Base-by-base conservation (phyloP, 1,140 invertebrate genomes). In the Spodoptera litura region DNA sequence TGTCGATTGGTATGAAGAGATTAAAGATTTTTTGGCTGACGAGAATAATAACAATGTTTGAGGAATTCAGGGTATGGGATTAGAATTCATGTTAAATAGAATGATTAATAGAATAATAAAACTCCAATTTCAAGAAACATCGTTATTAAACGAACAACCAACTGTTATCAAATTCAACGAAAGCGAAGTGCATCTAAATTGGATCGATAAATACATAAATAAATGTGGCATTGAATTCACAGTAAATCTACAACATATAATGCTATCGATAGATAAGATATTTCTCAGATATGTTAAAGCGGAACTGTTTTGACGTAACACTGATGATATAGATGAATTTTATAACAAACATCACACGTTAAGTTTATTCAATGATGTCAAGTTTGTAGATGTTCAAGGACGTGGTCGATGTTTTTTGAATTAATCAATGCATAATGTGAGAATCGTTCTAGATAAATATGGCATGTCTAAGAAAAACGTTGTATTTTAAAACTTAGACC, bases 291-390 rank as follows among this genome's bases (percentile, higher is more conserved):
- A 68, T 53, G 27, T 52, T 13, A 3, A 68, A 49, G 49, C 64
- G 64, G 64, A 68, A 68, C 64, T 68, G 49, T 52, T 68, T 68
- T 53, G 49, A 68, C 64, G 64, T 68, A 68, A 31, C 13, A n/a
- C 49, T 25, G 64, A 27, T 25, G 64, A 68, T 68, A 68, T 35
- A 15, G n/a, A 51, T 11, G 61, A 68, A 52, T 52, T 68, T 31
- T 31, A 27, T 51, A 68, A 31, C 10, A 51, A 51, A 49, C 20
- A 27, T 53, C 15, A 68, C 25, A 31, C n/a, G 31, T 6, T 15
- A 68, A 51, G 64, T 51, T 68, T 53, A 68, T 53, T 68, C 27
- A 68, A 68, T 68, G 64, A 68, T 68, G 49, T 68, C 64, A 53
- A 68, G 64, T 68, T 68, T 52, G 64, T 49, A 38, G 15, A 15